Percentiles rank a stretch among this genome's conserved stretches.
phyloP scores from a whole-genome alignment of 2,888 invertebrate species.

The Dascillus cervinus region DNA sequence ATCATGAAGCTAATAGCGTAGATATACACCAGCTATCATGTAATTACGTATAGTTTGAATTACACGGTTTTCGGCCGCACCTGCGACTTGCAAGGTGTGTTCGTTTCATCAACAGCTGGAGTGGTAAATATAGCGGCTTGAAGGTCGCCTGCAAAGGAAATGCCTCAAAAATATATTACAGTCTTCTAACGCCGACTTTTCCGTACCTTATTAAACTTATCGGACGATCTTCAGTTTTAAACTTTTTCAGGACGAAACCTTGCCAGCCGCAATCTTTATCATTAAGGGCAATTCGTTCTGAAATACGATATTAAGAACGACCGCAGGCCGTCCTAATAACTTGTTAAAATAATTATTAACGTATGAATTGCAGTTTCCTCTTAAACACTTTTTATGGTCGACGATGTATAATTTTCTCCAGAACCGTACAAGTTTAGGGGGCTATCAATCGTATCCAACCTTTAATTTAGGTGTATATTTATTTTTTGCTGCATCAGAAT shows the following conservation, averaged over 20 bases:
- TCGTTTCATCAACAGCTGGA: constrained; percentile 25
- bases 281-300: too few species aligned
- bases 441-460: constrained; percentile 19
- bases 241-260: too few species aligned
- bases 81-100: constrained; percentile 29
- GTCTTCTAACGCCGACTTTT: too few species aligned
- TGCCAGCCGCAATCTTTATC: too few species aligned
- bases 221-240: too few species aligned
- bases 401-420: constrained; percentile 14
- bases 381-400: too few species aligned
- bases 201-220: too few species aligned
- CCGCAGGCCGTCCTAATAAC: too few species aligned
- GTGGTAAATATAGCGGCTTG: constrained; percentile 20
- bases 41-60: constrained; percentile 35
- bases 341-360: too few species aligned
- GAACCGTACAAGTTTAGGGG: constrained; percentile 12
- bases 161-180: constrained; percentile 17
- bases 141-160: constrained; percentile 20
- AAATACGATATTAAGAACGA: too few species aligned
- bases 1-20: constrained; percentile 27
- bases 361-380: too few species aligned
- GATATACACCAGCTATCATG: constrained; percentile 30
- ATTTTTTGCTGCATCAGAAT: constrained; percentile 20
- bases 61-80: constrained; percentile 35
- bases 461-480: constrained; percentile 20